Conservation (phyloP, 2,113 vertebrate genomes). For the Ailurus styani region DNA sequence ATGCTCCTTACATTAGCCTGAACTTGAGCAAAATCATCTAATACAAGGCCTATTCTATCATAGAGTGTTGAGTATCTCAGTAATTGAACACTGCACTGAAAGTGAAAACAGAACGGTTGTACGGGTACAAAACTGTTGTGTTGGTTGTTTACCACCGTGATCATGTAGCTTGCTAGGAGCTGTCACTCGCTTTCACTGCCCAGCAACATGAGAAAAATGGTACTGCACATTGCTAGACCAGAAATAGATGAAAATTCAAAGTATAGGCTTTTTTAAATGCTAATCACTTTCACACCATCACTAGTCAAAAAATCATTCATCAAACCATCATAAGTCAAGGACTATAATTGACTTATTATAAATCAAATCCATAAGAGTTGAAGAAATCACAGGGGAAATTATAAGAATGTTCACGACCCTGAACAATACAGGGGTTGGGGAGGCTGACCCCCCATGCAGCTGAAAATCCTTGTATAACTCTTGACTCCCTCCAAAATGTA, state of each 20-base stretch:
- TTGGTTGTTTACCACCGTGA: neutral
- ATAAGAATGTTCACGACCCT: neutral
- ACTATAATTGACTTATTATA: neutral
- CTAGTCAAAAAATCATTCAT: neutral
- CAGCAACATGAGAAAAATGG: neutral
- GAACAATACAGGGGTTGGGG: neutral
- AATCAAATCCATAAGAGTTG: neutral
- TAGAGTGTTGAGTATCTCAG: neutral
- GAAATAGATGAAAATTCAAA: neutral
- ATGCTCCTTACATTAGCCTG: neutral
- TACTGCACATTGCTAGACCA: neutral
- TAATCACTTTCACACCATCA: neutral
- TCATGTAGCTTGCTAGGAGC: neutral
- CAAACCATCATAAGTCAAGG: neutral
- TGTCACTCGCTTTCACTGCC: neutral
- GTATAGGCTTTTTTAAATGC: neutral
- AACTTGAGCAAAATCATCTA: neutral
- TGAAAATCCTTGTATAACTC: neutral
- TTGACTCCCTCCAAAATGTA: neutral
- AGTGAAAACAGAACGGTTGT: neutral
- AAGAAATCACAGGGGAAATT: neutral
- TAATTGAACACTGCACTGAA: neutral
- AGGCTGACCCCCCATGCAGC: neutral
- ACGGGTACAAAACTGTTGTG: neutral
- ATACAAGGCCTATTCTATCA: neutral